These are phyloP conservation scores for Glossosoma conforme DNA, from an alignment of 1,140 invertebrate species.

Conservation along the genomic window DNA sequence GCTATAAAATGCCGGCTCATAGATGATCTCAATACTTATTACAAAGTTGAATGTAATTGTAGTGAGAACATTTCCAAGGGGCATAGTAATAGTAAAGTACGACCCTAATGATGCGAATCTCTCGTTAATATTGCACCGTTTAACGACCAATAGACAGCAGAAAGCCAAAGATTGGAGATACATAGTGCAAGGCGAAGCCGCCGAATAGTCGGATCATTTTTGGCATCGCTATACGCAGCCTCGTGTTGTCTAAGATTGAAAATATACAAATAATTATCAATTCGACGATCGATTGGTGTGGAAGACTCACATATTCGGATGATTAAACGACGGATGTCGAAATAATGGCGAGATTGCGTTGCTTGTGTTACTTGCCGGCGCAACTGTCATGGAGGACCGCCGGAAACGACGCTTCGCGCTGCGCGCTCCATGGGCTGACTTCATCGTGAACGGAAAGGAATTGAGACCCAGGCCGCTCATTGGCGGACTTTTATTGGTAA, in stretches of 20 bases:
- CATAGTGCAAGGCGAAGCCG: slow-evolving; percentile 1
- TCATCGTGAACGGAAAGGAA: neutral
- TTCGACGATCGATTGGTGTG: neutral
- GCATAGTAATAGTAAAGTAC: slow-evolving; percentile 17
- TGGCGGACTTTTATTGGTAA: no score
- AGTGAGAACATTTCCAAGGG: slow-evolving; percentile 20
- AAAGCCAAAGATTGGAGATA: slow-evolving; percentile 20
- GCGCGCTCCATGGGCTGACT: no score
- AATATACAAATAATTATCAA: neutral
- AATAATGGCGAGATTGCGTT: neutral
- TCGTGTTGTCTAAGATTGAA: neutral
- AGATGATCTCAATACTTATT: neutral
- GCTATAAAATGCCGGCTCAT: neutral
- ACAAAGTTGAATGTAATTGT: no score
- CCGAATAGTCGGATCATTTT: no score
- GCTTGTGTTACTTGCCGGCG: neutral
- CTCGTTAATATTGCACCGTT: slow-evolving; percentile 13
- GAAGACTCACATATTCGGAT: neutral
- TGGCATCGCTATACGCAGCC: no score
- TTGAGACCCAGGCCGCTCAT: neutral
- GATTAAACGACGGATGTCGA: neutral
- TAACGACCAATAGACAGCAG: slow-evolving; percentile 20
- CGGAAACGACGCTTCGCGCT: slow-evolving; percentile 1
- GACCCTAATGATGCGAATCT: slow-evolving; percentile 21
- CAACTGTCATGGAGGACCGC: neutral